These are phyloP conservation scores for Colinus virginianus DNA, from an alignment of 2,113 vertebrate genomes.

Conservation along the genomic window DNA sequence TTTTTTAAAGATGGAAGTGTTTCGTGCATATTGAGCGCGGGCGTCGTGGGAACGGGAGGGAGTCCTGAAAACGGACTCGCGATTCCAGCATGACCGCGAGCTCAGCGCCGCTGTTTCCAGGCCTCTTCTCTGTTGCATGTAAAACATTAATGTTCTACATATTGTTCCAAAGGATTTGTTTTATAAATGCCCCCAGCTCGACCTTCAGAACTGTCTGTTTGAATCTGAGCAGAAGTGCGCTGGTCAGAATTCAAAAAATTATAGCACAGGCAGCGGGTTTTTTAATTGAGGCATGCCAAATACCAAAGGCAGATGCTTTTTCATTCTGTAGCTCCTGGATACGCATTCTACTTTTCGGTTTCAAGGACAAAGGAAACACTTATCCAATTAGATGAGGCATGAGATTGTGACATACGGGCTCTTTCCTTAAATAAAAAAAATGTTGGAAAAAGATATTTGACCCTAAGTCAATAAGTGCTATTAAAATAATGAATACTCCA, in stretches of 20 bases:
- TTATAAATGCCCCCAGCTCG: not conserved
- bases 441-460: slow-evolving; percentile 70
- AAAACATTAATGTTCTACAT: not conserved
- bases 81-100: not conserved
- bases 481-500: slow-evolving; percentile 73
- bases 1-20: slow-evolving; percentile 52
- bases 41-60: not conserved
- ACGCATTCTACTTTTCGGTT: slow-evolving; percentile 63
- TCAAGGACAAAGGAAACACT: slow-evolving; percentile 78
- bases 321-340: slow-evolving; percentile 57
- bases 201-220: not conserved
- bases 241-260: slow-evolving; percentile 30
- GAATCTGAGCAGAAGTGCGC: not conserved
- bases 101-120: not conserved
- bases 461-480: slow-evolving; percentile 63
- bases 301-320: slow-evolving; percentile 69
- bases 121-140: not conserved
- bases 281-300: slow-evolving; percentile 69
- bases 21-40: not conserved
- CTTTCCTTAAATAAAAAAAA: slow-evolving; percentile 63
- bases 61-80: not conserved
- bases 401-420: slow-evolving; percentile 67
- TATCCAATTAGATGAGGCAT: slow-evolving; percentile 75
- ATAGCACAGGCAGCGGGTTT: slow-evolving; percentile 41
- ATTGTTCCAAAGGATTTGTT: slow-evolving; percentile 11